Evolutionary conservation across 2,797 vertebrate genomes (phyloP).

Genomic region (Gila robusta): DNA sequence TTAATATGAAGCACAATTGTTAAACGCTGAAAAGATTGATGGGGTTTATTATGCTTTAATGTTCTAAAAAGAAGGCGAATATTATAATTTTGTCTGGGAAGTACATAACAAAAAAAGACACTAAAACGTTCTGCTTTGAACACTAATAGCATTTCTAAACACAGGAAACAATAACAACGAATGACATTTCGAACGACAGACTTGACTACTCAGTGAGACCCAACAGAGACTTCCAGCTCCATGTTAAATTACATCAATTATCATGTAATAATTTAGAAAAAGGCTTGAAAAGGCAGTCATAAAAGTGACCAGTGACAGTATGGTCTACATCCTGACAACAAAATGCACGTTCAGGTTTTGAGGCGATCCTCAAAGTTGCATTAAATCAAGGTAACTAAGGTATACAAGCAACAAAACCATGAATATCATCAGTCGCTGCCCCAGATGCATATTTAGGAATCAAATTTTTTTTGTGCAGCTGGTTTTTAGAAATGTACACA

Average conservation of each 20-base stretch:
- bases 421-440: constrained; percentile 9
- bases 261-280: constrained; percentile 26
- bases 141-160: constrained; percentile 70
- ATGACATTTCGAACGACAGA: constrained; percentile 67
- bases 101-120: neutral
- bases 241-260: constrained; percentile 21
- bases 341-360: constrained; percentile 46
- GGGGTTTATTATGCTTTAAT: neutral
- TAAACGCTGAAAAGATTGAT: neutral
- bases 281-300: constrained; percentile 71
- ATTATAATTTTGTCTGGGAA: neutral
- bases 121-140: constrained; percentile 28
- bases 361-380: constrained; percentile 4
- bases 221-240: constrained; percentile 51
- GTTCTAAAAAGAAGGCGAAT: neutral
- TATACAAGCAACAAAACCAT: constrained; percentile 3
- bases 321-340: constrained; percentile 70
- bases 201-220: constrained; percentile 58
- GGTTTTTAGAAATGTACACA: constrained; percentile 17
- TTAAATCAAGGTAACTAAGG: constrained; percentile 12
- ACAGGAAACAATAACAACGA: constrained; percentile 71
- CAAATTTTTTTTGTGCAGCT: neutral
- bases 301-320: constrained; percentile 85
- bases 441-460: constrained; percentile 25
- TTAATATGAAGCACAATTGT: neutral